A percentile compares a stretch with the other conserved stretches of the same genome.
These are phyloP conservation scores for Eufriesea mexicana DNA, from an alignment of 1,140 invertebrate genomes.

Conservation along the genomic window DNA sequence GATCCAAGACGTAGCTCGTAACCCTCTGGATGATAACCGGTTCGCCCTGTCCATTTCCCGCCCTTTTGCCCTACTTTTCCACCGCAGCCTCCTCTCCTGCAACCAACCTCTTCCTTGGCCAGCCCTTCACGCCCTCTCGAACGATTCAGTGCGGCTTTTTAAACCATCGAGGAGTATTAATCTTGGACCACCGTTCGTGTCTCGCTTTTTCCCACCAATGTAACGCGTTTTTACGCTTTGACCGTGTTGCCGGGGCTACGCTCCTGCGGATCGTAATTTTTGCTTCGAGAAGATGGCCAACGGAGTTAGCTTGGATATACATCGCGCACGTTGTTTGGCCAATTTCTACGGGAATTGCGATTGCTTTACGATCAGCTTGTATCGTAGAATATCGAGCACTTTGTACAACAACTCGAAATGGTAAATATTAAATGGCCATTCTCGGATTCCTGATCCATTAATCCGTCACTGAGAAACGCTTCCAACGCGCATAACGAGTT, in stretches of 20 bases:
- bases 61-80: constrained; percentile 62
- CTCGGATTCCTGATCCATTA: too few relatives aligned
- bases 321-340: too few relatives aligned
- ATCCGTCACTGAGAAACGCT: too few relatives aligned
- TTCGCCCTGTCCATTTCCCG: constrained; percentile 54
- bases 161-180: constrained; percentile 52
- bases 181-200: constrained; percentile 32
- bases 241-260: background rate
- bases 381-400: too few relatives aligned
- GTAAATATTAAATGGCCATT: too few relatives aligned
- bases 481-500: too few relatives aligned
- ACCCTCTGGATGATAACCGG: constrained; percentile 68
- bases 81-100: constrained; percentile 1
- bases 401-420: too few relatives aligned
- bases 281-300: background rate
- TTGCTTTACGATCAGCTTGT: too few relatives aligned
- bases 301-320: too few relatives aligned
- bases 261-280: background rate
- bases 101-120: constrained; percentile 27
- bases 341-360: too few relatives aligned
- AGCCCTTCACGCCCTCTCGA: constrained; percentile 44
- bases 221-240: background rate
- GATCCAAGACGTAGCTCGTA: constrained; percentile 47
- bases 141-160: constrained; percentile 45
- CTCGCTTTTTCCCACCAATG: background rate